Conservation (phyloP, 2,113 vertebrate species). For the Saguinus imperator region DNA sequence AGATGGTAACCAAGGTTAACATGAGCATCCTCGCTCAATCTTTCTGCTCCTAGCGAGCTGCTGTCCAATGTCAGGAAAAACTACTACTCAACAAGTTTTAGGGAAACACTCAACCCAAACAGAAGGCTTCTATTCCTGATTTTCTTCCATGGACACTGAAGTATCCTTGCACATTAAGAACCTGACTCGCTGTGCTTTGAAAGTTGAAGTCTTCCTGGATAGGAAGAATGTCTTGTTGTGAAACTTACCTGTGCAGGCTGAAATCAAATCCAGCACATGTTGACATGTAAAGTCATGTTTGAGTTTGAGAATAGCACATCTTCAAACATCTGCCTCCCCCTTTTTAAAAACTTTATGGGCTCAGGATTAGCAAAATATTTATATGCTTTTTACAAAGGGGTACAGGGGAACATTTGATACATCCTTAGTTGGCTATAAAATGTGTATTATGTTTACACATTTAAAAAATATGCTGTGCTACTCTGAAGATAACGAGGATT, state of each 20-base stretch:
- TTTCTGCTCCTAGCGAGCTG: not conserved
- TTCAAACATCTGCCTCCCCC: not conserved
- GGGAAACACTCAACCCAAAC: not conserved
- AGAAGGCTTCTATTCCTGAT: not conserved
- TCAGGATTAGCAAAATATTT: not conserved
- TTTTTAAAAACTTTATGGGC: not conserved
- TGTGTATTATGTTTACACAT: not conserved
- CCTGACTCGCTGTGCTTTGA: not conserved
- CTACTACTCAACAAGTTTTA: not conserved
- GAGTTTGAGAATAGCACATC: not conserved
- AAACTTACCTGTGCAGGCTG: not conserved
- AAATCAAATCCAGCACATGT: not conserved
- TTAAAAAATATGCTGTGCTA: not conserved
- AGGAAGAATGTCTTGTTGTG: not conserved
- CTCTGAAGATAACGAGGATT: not conserved
- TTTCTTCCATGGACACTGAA: not conserved
- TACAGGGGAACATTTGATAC: not conserved
- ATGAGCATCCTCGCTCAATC: not conserved
- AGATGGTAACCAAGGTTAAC: not conserved
- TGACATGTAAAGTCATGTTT: not conserved
- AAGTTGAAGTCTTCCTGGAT: not conserved
- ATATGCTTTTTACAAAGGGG: not conserved
- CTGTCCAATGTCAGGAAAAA: not conserved
- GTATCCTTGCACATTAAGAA: not conserved
- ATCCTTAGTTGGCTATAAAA: not conserved